Evolutionary conservation across 2,888 invertebrate species (phyloP), one percentile per base, ranked within the genome.

Genomic region (Empis livida): DNA sequence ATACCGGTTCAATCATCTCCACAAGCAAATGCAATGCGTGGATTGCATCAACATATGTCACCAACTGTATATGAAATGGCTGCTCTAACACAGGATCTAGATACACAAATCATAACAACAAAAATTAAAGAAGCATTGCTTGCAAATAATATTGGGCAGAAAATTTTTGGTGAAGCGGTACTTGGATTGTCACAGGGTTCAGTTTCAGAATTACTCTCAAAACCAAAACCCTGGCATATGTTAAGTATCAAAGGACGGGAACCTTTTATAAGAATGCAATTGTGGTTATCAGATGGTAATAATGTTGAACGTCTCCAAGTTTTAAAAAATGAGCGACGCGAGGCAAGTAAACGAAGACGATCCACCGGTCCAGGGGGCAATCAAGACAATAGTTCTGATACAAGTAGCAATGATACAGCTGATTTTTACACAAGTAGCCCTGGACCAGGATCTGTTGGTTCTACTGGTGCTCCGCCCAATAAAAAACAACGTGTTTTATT

Each of bases 201-300:
- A 3, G 96, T 96, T 11, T 95, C 94, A 61, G 99, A 99, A 69
- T 74, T 99, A 52, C 76, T 99, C 9, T 94, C 95, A 51, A 96
- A 96, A 67, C 97, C 97, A 5, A 97, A 97, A 62, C 96, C 96
- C 0, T 97, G 97, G 96, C 94, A 94, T 65, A 94, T 96, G 94
- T 77, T 97, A 46, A 95, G 94, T 64, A 93, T 95, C 65, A 96
- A 96, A 67, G 97, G 97, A 1, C 77, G 96, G 30, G 97, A 97
- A 63, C 93, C 94, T 0, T 94, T 94, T 70, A 92, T 94, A 55
- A 76, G 93, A 45, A 94, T 94, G 94, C 95, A 96, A 64, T 69
- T 95, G 52, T 97, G 97, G 97, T 76, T 96, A 31, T 88, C 90
- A 58, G 96, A 97, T 64, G 84, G 93, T 10, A 88, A 92, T 67